Base-by-base conservation (phyloP, 2,888 invertebrate species). In the Aphidius colemani region DNA sequence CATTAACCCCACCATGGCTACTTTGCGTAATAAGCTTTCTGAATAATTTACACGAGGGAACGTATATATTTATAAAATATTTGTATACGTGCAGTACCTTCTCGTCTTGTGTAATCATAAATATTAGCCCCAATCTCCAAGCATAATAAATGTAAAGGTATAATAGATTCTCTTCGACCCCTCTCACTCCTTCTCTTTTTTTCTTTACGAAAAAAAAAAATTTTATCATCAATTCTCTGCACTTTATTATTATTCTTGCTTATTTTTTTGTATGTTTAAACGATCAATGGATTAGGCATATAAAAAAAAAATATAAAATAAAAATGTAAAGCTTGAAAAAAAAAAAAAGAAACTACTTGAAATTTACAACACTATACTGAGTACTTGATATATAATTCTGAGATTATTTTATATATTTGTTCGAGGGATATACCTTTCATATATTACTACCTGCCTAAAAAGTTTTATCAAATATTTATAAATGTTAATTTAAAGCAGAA, bases 391-490 rank as follows among this genome's bases (percentile, higher is more conserved):
- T 18, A 18, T 18, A 18, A 18, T 18, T 18, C 13, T 18, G 13
- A 18, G 13, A 18, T 18, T 18, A 18, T 18, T 18, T 18, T 18
- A 18, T 18, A 2, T 18, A 18, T 18, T 18, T 18, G 13, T 18
- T 18, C 1, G 1, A 2, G 13, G 40, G 64, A 60, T 61, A 59
- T 68, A 67, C 65, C 67, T 69, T 69, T 58, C 61, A 61, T 61
- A 53, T 45, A 59, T 5, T 30, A 30, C 59, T 59, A 30, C 60
- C 53, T 55, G 50, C 60, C 59, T 61, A 60, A 45, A 61, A 61
- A 64, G 41, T 67, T 69, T 64, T 66, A 68, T 69, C 68, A 65
- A 69, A 69, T 69, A 69, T 69, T 68, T 69, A 69, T 69, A 63
- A 68, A 69, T 69, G 68, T 63, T 68, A 69, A 69, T 69, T 69